Evolutionary conservation across 2,797 vertebrate genomes (phyloP), one percentile per base, ranked within the genome.

Genomic region (Sebastes iracundus): DNA sequence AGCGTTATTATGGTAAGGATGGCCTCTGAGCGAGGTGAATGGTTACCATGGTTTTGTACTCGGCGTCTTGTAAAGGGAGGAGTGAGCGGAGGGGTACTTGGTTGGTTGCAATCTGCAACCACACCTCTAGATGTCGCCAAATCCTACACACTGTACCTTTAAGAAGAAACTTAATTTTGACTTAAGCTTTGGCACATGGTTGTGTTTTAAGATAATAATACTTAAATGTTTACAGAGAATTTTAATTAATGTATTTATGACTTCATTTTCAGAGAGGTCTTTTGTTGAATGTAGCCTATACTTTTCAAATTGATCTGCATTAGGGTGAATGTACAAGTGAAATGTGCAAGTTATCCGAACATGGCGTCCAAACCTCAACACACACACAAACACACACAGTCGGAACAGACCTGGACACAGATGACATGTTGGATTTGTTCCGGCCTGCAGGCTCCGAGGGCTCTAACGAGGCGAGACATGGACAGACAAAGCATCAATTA

Each of bases 361-460:
- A 61, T 49, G 16, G 16, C 4, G 46, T 49, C 46, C 46, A 30
- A 30, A 30, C 30, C n/a, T 33, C 3, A 38, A 12, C 49, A 38
- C 25, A 38, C 25, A 64, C 53, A 33, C 13, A 11, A 2, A 58
- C 20, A 28, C 22, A 58, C 30, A 61, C 22, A 28, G 11, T 11
- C 0, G 46, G 23, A 14, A 68, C 23, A 58, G 20, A 85, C 71
- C 46, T 58, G 82, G 80, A 80, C 53, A 20, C 82, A 82, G 62
- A 76, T 88, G 91, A 88, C 93, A 91, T 6, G 78, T 86, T 70
- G 81, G 72, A 86, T 92, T 92, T 86, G 93, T 91, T 86, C 83
- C 52, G 49, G 82, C 69, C 82, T 72, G 70, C 59, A 52, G 68
- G 46, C 75, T 83, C 72, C 12, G 75, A 13, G 23, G 38, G 32